These are phyloP conservation scores for Phenganax stokvisi DNA, from an alignment of 92 coral and sea anemone species.

Conservation along the genomic window DNA sequence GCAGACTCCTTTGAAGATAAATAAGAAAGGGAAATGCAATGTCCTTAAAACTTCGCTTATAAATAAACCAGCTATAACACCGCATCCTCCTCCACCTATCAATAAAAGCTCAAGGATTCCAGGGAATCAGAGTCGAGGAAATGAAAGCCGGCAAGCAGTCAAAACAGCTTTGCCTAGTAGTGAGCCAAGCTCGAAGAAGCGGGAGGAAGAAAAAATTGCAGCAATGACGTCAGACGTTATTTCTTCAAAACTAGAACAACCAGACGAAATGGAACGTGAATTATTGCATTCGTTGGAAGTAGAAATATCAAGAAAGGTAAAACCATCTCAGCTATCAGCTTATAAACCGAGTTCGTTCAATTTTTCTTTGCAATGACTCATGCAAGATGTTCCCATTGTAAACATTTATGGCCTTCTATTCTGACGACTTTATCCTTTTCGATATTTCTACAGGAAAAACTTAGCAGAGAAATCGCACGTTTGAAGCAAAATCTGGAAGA, in stretches of 20 bases:
- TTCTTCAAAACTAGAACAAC: not conserved
- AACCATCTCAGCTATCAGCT: not conserved
- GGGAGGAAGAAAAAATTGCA: not conserved
- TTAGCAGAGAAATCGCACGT: constrained; percentile 11
- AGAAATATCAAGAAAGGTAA: constrained; percentile 31
- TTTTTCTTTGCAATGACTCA: no score
- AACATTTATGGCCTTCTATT: no score
- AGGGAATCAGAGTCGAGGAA: no score
- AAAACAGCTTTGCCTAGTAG: not conserved
- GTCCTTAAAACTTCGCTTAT: not conserved
- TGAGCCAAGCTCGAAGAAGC: not conserved
- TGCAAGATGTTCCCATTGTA: no score
- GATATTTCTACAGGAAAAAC: constrained; percentile 14
- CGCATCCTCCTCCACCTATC: no score
- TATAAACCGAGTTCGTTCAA: no score
- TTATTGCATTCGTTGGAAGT: constrained; percentile 1
- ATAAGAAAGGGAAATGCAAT: not conserved
- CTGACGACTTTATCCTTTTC: not conserved
- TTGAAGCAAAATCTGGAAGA: constrained; percentile 18
- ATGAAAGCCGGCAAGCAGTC: not conserved
- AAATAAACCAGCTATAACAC: not conserved
- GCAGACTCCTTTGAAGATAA: not conserved
- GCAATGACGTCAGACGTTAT: not conserved
- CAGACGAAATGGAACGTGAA: not conserved
- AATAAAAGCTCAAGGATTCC: not conserved